These are phyloP conservation scores for Hapalemur alaotrensis DNA, from an alignment of 2,797 vertebrate species.

Conservation along the genomic window DNA sequence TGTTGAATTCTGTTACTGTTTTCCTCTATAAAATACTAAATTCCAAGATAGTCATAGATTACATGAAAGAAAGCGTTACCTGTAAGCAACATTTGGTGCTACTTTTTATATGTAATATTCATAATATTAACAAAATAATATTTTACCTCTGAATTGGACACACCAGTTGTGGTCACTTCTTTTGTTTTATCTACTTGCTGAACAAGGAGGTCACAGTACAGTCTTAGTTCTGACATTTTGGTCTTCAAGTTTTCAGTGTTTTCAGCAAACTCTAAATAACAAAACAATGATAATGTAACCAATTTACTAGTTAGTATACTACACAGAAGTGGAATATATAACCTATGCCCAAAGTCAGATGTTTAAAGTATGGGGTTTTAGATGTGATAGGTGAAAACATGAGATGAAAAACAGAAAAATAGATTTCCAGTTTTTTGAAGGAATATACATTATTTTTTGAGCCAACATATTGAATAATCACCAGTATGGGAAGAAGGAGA, in stretches of 20 bases:
- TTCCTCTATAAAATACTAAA: neutral
- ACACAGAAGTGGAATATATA: neutral
- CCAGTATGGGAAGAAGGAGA: neutral
- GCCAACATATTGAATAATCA: neutral
- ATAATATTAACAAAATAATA: neutral
- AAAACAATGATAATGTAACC: slow-evolving; percentile 22
- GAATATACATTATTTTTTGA: neutral
- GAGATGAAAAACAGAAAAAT: neutral
- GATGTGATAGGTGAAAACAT: neutral
- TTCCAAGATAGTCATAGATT: neutral
- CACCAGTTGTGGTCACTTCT: slow-evolving; percentile 85
- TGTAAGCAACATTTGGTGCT: neutral
- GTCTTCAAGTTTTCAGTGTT: slow-evolving; percentile 96
- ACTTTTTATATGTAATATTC: neutral
- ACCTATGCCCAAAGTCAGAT: neutral
- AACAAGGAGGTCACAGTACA: slow-evolving; percentile 98
- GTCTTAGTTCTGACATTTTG: slow-evolving; percentile 97
- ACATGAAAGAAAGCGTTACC: neutral
- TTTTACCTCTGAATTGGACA: slow-evolving; percentile 83
- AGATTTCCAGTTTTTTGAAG: neutral
- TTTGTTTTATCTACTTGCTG: slow-evolving; percentile 98
- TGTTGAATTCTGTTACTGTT: neutral
- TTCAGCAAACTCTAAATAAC: slow-evolving; percentile 93
- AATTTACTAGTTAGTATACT: neutral
- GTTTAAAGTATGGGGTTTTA: neutral